Conservation (phyloP, 2,888 invertebrate species). For the Spialia ferax region DNA sequence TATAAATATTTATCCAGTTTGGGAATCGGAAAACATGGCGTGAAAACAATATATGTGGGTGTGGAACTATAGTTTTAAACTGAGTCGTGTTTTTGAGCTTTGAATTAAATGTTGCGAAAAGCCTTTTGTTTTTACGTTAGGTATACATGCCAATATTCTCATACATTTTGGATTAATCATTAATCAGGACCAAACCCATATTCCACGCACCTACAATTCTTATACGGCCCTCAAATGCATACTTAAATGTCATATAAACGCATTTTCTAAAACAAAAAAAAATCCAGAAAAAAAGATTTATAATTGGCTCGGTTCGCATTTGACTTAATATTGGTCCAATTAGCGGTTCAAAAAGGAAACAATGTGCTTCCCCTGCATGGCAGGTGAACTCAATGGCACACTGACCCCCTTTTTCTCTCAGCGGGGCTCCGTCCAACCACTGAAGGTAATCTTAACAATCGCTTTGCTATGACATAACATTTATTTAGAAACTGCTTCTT, state of each 20-base stretch:
- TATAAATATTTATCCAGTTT: slow-evolving; percentile 33
- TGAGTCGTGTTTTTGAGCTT: slow-evolving; percentile 11
- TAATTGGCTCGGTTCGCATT: slow-evolving; percentile 2
- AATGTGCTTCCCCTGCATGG: slow-evolving; percentile 27
- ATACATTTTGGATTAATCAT: neutral
- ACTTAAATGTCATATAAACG: no score
- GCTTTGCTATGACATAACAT: slow-evolving; percentile 52
- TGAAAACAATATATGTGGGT: slow-evolving; percentile 30
- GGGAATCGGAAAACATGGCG: slow-evolving; percentile 29
- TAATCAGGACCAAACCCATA: no score
- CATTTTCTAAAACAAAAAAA: neutral
- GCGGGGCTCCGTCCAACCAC: slow-evolving; percentile 59
- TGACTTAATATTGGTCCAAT: slow-evolving; percentile 17
- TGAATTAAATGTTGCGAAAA: slow-evolving; percentile 2
- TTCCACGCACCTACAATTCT: no score
- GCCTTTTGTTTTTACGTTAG: no score
- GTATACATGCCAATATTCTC: no score
- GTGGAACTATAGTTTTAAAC: no score
- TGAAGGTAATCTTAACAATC: slow-evolving; percentile 65
- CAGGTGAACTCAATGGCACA: slow-evolving; percentile 67
- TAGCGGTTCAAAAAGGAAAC: neutral
- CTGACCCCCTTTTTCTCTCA: slow-evolving; percentile 68
- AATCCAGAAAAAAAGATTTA: neutral
- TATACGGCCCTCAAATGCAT: neutral
- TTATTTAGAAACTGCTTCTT: neutral